A percentile compares a stretch with the other conserved stretches of the same genome.
phyloP scores from a whole-genome alignment of 2,888 invertebrate species.

The Steromphala cineraria region DNA sequence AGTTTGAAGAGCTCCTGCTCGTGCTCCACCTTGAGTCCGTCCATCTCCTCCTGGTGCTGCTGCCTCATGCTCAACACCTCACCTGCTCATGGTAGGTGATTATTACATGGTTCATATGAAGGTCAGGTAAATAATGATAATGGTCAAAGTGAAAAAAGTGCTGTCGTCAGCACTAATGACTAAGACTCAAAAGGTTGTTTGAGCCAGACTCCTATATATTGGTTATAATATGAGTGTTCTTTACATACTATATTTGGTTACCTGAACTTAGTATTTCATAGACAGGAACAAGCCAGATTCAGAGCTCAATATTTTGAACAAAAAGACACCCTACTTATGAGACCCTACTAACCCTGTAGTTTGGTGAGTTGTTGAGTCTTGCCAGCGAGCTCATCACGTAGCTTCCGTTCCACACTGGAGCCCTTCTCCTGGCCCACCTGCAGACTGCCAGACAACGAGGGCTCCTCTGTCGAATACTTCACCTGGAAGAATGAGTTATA shows the following conservation, averaged over 20 bases:
- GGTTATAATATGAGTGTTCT: too few species aligned
- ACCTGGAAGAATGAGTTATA: too few species aligned
- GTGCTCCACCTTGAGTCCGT: slow-evolving; percentile 59
- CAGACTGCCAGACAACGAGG: slow-evolving; percentile 41
- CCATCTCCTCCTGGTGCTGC: slow-evolving; percentile 52
- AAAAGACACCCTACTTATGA: neutral
- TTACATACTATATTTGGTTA: too few species aligned
- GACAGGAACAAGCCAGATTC: too few species aligned
- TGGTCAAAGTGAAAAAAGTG: too few species aligned
- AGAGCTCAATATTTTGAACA: neutral
- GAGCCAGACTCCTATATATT: too few species aligned
- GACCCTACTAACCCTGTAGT: slow-evolving; percentile 41
- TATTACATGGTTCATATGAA: too few species aligned
- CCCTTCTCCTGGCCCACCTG: neutral
- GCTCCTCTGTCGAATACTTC: slow-evolving; percentile 54
- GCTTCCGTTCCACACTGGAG: slow-evolving; percentile 38
- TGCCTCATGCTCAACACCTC: slow-evolving; percentile 49
- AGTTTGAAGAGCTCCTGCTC: slow-evolving; percentile 68
- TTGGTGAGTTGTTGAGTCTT: slow-evolving; percentile 51
- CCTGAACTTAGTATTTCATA: too few species aligned
- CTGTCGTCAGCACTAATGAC: too few species aligned
- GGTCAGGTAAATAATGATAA: too few species aligned
- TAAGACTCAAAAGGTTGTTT: too few species aligned
- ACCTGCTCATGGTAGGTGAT: slow-evolving; percentile 37
- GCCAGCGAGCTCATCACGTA: slow-evolving; percentile 53